phyloP scores from a whole-genome alignment of 1,140 invertebrate species.

The Ceratitis capitata region DNA sequence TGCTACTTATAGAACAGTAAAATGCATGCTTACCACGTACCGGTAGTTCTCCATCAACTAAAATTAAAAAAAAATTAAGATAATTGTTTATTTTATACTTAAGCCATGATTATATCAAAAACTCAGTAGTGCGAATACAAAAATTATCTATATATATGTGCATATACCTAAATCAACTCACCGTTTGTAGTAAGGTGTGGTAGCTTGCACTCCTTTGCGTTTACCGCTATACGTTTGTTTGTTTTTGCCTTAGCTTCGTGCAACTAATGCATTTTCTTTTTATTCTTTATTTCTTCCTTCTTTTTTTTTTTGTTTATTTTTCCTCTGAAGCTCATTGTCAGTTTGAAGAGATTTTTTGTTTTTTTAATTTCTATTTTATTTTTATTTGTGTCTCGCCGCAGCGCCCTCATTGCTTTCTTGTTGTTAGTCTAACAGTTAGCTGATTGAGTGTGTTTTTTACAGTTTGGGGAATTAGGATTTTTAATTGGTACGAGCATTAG shows the following conservation, averaged over 20 bases:
- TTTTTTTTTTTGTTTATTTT: not conserved
- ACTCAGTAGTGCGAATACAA: not conserved
- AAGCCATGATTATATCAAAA: not conserved
- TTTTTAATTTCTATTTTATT: not conserved
- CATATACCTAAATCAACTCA: not conserved
- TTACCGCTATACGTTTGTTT: not conserved
- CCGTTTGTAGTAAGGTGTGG: not conserved
- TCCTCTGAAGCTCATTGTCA: not conserved
- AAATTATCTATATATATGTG: not conserved
- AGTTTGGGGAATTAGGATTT: not conserved
- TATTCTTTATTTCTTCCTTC: too few species aligned
- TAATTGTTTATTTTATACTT: not conserved
- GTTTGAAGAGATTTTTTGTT: not conserved
- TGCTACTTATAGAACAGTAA: not conserved
- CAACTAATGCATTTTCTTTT: not conserved
- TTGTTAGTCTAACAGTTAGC: not conserved
- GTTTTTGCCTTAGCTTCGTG: not conserved
- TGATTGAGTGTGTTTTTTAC: not conserved
- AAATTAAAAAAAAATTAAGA: not conserved
- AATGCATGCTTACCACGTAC: not conserved
- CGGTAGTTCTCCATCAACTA: not conserved
- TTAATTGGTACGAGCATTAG: not conserved
- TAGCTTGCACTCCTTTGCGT: not conserved
- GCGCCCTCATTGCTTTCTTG: too few species aligned
- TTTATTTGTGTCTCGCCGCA: not conserved